These are phyloP conservation scores for Chionis minor DNA, from an alignment of 2,113 vertebrate genomes.

Conservation along the genomic window DNA sequence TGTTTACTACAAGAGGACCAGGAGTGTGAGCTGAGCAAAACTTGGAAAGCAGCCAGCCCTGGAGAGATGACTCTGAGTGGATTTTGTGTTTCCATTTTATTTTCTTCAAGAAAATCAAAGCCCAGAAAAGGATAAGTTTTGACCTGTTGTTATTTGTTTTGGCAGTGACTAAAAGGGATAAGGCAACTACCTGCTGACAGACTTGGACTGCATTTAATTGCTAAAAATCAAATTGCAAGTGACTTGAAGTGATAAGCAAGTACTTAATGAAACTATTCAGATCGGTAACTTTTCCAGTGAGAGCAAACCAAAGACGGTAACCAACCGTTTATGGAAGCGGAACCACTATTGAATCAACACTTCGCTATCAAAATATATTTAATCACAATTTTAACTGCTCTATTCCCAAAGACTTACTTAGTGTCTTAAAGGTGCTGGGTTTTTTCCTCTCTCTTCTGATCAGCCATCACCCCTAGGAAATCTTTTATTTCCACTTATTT, in stretches of 20 bases:
- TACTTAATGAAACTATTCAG: background rate
- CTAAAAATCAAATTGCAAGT: background rate
- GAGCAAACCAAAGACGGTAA: background rate
- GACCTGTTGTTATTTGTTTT: slow-evolving; percentile 14
- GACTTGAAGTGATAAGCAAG: slow-evolving; percentile 2
- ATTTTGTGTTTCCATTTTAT: background rate
- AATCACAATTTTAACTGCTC: background rate
- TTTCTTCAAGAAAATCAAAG: slow-evolving; percentile 23
- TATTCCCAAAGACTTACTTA: background rate
- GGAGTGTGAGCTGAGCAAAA: background rate
- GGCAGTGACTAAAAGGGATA: slow-evolving; percentile 3
- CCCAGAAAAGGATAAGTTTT: background rate
- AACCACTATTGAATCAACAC: background rate
- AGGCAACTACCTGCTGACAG: background rate
- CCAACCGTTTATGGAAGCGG: background rate
- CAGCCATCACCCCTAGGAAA: background rate
- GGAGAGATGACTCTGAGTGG: background rate
- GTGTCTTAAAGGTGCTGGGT: background rate
- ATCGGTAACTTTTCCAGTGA: background rate
- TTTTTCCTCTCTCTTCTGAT: background rate
- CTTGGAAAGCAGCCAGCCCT: background rate
- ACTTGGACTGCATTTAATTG: slow-evolving; percentile 1
- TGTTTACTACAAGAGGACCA: background rate
- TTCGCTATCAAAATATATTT: background rate
- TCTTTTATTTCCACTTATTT: background rate